These are phyloP conservation scores for Fundulus diaphanus DNA, from an alignment of 2,797 vertebrate species.

Conservation along the genomic window DNA sequence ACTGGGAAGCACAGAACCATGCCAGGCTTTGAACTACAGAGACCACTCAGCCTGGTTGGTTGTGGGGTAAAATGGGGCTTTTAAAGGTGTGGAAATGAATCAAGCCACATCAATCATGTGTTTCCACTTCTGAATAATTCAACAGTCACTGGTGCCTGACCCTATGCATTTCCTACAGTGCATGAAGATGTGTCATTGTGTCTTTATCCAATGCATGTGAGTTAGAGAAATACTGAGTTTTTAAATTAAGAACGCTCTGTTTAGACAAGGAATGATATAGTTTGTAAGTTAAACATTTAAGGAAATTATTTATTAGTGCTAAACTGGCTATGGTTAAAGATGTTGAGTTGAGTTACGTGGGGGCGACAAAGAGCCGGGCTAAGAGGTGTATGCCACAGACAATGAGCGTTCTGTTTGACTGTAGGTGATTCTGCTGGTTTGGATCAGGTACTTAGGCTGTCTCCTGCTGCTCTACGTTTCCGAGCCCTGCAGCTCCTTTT, in stretches of 20 bases:
- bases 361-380: constrained; percentile 89
- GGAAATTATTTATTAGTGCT: neutral
- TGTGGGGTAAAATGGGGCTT: constrained; percentile 75
- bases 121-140: constrained; percentile 80
- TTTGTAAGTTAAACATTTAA: too few species aligned
- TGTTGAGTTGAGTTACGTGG: constrained; percentile 78
- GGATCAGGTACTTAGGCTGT: constrained; percentile 85
- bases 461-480: constrained; percentile 80
- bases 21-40: constrained; percentile 77
- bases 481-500: constrained; percentile 83
- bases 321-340: constrained; percentile 58
- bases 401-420: constrained; percentile 91
- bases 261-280: neutral
- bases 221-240: constrained; percentile 9
- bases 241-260: neutral
- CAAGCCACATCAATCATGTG: constrained; percentile 81
- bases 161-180: constrained; percentile 1
- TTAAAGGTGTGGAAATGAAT: constrained; percentile 80
- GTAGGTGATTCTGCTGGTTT: constrained; percentile 79
- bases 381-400: constrained; percentile 86
- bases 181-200: constrained; percentile 22
- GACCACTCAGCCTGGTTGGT: constrained; percentile 70
- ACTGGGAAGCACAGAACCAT: constrained; percentile 70
- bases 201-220: constrained; percentile 16
- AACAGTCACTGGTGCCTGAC: constrained; percentile 54